Evolutionary conservation across 2,113 vertebrate species (phyloP).

Genomic region (Triplophysa dalaica): DNA sequence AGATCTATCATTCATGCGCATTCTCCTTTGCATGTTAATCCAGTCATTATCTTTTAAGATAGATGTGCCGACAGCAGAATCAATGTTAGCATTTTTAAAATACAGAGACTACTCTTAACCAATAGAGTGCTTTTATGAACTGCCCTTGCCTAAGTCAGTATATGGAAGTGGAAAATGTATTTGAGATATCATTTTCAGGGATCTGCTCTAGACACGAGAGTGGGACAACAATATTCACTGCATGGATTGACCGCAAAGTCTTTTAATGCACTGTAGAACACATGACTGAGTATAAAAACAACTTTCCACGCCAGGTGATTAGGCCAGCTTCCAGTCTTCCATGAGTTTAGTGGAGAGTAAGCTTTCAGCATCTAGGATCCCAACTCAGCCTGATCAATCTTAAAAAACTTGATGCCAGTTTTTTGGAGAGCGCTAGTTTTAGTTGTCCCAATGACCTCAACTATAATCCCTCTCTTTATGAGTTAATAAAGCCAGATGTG

Average conservation of each 20-base stretch:
- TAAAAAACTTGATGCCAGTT: background rate
- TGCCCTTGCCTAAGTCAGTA: background rate
- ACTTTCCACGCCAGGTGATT: constrained; percentile 1
- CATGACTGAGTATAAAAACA: background rate
- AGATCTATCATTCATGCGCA: too few relatives aligned
- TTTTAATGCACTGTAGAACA: background rate
- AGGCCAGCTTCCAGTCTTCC: constrained; percentile 21
- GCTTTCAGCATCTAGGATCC: constrained; percentile 26
- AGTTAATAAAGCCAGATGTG: background rate
- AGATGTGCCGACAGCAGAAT: constrained; percentile 18
- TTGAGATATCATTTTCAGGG: constrained; percentile 1
- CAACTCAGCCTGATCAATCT: constrained; percentile 32
- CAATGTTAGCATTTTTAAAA: background rate
- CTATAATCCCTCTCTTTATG: background rate
- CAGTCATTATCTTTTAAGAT: constrained; percentile 32
- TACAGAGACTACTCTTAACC: background rate
- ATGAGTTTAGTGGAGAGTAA: constrained; percentile 13
- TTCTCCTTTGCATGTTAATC: too few relatives aligned
- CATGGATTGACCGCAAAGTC: background rate
- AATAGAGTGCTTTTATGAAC: background rate
- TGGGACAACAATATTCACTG: constrained; percentile 3
- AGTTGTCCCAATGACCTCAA: background rate
- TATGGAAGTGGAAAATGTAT: background rate
- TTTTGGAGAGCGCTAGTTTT: too few relatives aligned
- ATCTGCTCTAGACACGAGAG: background rate